These are phyloP conservation scores for Pituophis catenifer DNA, from an alignment of 2,113 vertebrate genomes.

Conservation along the genomic window DNA sequence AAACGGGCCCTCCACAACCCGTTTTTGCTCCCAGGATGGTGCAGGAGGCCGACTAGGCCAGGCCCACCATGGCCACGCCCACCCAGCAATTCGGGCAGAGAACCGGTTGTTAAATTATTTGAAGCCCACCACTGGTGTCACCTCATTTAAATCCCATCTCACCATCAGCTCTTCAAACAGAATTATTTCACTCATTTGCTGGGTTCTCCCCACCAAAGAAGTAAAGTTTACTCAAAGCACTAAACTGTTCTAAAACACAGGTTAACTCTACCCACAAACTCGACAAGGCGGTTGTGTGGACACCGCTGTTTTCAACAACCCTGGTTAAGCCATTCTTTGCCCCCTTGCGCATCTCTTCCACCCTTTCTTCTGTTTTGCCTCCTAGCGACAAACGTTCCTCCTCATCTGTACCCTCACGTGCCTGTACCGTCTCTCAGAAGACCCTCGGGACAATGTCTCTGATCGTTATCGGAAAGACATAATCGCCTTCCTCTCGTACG, in stretches of 20 bases:
- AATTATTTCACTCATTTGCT: neutral
- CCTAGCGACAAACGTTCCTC: neutral
- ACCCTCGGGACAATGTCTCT: neutral
- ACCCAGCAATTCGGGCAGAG: too few relatives aligned
- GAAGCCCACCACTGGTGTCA: neutral
- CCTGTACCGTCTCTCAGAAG: neutral
- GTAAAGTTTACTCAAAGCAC: neutral
- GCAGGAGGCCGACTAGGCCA: too few relatives aligned
- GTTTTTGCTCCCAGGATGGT: too few relatives aligned
- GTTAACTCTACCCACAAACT: neutral
- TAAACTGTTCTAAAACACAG: neutral
- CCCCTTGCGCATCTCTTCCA: neutral
- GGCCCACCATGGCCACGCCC: too few relatives aligned
- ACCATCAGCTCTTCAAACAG: neutral
- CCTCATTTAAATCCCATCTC: neutral
- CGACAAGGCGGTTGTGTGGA: neutral
- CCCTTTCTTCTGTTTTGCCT: neutral
- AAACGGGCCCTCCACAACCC: too few relatives aligned
- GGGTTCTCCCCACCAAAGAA: neutral
- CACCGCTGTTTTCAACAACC: neutral
- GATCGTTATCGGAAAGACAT: neutral
- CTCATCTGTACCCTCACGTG: too few relatives aligned
- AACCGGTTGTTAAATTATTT: too few relatives aligned
- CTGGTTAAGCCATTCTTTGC: neutral
- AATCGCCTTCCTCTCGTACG: neutral